Conservation (phyloP, 2,113 vertebrate species). For the Raphicerus campestris region DNA sequence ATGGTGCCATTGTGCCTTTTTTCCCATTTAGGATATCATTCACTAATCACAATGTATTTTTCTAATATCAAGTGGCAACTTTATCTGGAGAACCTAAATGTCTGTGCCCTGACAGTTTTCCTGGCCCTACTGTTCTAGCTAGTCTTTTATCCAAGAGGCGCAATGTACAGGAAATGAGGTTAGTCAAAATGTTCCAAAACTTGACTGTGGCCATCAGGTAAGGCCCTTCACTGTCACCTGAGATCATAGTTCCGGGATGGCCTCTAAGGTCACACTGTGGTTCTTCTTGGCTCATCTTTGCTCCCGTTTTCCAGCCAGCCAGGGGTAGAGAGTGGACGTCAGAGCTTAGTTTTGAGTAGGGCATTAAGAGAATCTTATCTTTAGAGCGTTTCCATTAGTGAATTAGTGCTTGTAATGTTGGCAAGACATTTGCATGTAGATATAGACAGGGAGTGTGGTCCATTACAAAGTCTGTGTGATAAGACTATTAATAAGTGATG, state of each 20-base stretch:
- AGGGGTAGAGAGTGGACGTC: not conserved
- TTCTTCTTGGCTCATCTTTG: not conserved
- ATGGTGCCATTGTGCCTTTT: not conserved
- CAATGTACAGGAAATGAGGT: not conserved
- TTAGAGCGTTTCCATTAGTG: not conserved
- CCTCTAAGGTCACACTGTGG: not conserved
- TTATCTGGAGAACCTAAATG: not conserved
- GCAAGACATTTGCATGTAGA: rapidly evolving
- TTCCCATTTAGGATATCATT: not conserved
- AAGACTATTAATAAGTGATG: not conserved
- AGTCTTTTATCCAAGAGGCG: not conserved
- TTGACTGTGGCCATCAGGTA: rapidly evolving
- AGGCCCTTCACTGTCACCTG: not conserved
- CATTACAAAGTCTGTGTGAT: not conserved
- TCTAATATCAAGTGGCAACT: not conserved
- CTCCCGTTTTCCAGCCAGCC: not conserved
- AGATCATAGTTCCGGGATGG: rapidly evolving
- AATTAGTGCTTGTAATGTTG: not conserved
- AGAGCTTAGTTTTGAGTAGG: not conserved
- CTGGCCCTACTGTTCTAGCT: not conserved
- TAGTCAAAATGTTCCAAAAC: not conserved
- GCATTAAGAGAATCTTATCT: not conserved
- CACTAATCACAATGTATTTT: not conserved
- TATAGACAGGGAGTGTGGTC: not conserved
- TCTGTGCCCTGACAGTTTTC: not conserved